A percentile compares a stretch with the other conserved stretches of the same genome.
Evolutionary conservation across 35 echinoderm and acorn worm genomes (phyloP).

Genomic region (Hemicentrotus pulcherrimus): DNA sequence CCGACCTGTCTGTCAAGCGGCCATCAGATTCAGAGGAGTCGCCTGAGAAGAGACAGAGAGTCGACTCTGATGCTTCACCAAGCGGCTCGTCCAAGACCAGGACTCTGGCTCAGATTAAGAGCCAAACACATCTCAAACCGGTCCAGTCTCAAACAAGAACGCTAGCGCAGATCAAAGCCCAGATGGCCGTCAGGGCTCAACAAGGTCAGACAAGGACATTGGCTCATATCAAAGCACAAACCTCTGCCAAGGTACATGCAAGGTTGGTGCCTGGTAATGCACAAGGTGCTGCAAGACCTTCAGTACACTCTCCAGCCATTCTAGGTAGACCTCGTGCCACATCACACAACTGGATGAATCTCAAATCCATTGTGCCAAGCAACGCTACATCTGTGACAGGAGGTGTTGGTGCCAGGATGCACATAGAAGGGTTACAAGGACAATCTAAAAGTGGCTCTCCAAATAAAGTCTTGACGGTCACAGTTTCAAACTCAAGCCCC

Average conservation of each 20-base stretch:
- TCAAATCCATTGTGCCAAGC: constrained; percentile 92
- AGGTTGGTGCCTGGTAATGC: constrained; percentile 53
- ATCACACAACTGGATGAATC: constrained; percentile 73
- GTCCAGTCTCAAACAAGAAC: constrained; percentile 80
- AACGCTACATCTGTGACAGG: constrained; percentile 76
- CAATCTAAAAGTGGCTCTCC: constrained; percentile 25
- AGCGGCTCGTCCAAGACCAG: constrained; percentile 62
- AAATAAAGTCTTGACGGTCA: constrained; percentile 56
- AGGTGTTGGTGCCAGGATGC: constrained; percentile 31
- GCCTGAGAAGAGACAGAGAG: constrained; percentile 53
- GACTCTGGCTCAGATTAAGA: constrained; percentile 97
- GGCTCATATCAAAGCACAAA: constrained; percentile 94
- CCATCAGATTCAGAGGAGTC: constrained; percentile 32
- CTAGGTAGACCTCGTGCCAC: constrained; percentile 60
- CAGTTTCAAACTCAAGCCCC: constrained; percentile 50
- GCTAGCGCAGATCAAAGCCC: constrained; percentile 94
- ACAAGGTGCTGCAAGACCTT: constrained; percentile 56
- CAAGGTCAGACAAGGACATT: constrained; percentile 86
- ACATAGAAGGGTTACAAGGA: constrained; percentile 20
- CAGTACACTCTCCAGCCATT: constrained; percentile 72
- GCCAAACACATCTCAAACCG: constrained; percentile 65
- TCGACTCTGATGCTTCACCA: background rate
- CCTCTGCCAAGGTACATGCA: constrained; percentile 72
- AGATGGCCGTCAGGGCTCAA: constrained; percentile 71
- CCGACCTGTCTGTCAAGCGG: constrained; percentile 44